Evolutionary conservation across 1,140 invertebrate species (phyloP).

Genomic region (Cydia fagiglandana): DNA sequence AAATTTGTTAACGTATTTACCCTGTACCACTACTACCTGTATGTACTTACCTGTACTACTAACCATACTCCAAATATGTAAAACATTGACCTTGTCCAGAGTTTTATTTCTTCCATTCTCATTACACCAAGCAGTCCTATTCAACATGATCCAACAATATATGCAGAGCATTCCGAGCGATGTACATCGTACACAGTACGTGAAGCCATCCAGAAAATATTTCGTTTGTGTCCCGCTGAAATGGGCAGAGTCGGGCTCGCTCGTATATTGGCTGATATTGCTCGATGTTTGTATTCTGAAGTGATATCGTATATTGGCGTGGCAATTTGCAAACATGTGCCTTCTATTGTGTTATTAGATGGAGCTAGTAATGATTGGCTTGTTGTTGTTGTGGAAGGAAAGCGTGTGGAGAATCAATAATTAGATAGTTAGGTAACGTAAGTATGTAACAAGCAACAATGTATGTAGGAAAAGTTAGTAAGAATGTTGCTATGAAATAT

Average conservation of each 20-base stretch:
- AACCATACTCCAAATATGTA: background rate
- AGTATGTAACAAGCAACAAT: background rate
- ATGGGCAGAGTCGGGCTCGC: slow-evolving; percentile 52
- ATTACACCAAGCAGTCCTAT: background rate
- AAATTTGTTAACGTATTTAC: no score
- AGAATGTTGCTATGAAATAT: no score
- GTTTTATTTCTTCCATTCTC: slow-evolving; percentile 1
- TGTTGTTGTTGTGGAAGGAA: background rate
- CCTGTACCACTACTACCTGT: background rate
- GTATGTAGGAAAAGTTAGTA: background rate
- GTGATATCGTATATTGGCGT: slow-evolving; percentile 24
- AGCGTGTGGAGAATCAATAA: background rate
- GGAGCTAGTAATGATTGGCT: slow-evolving; percentile 24
- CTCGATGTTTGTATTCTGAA: slow-evolving; percentile 31
- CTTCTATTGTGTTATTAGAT: slow-evolving; percentile 25
- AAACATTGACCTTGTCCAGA: background rate
- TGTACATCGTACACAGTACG: no score
- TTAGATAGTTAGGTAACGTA: background rate
- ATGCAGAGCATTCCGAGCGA: slow-evolving; percentile 45
- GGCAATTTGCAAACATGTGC: slow-evolving; percentile 19
- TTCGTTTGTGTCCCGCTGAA: slow-evolving; percentile 47
- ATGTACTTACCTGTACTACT: background rate
- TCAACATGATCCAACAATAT: slow-evolving; percentile 10
- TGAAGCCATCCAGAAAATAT: slow-evolving; percentile 43
- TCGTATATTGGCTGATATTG: slow-evolving; percentile 59